Evolutionary conservation across 2,113 vertebrate genomes (phyloP).

Genomic region (Takifugu bimaculatus): DNA sequence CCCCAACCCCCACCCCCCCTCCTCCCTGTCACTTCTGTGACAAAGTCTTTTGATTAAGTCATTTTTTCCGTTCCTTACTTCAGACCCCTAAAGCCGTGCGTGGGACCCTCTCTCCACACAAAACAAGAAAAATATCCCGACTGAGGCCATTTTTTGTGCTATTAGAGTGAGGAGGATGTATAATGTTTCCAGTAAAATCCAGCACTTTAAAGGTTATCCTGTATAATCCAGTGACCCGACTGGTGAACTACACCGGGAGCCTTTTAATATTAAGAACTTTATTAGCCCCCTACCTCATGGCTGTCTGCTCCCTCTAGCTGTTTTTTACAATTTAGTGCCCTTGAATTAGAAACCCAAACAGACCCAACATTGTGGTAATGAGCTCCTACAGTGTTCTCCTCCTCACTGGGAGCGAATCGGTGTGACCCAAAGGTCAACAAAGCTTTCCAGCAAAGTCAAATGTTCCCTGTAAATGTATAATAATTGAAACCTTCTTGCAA

Average conservation of each 20-base stretch:
- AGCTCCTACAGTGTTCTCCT: slow-evolving; percentile 27
- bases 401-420: slow-evolving; percentile 21
- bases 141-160: not conserved
- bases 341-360: slow-evolving; percentile 41
- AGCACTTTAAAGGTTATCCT: slow-evolving; percentile 26
- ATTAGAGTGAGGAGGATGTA: not conserved
- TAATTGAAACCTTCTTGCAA: slow-evolving; percentile 27
- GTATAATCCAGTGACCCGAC: slow-evolving; percentile 23
- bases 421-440: slow-evolving; percentile 29
- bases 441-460: slow-evolving; percentile 45
- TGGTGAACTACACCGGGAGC: slow-evolving; percentile 18
- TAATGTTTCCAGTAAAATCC: not conserved
- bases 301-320: slow-evolving; percentile 28
- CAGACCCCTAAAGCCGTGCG: too few species aligned
- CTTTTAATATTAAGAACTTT: slow-evolving; percentile 26
- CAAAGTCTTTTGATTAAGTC: too few species aligned
- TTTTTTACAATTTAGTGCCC: slow-evolving; percentile 1
- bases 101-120: not conserved
- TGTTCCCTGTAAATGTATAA: slow-evolving; percentile 20
- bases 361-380: slow-evolving; percentile 34
- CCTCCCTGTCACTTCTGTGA: too few species aligned
- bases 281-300: slow-evolving; percentile 22
- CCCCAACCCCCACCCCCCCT: too few species aligned
- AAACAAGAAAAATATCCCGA: not conserved
- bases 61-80: too few species aligned